Conservation (phyloP, 2,113 vertebrate species). For the Mobula birostris region DNA sequence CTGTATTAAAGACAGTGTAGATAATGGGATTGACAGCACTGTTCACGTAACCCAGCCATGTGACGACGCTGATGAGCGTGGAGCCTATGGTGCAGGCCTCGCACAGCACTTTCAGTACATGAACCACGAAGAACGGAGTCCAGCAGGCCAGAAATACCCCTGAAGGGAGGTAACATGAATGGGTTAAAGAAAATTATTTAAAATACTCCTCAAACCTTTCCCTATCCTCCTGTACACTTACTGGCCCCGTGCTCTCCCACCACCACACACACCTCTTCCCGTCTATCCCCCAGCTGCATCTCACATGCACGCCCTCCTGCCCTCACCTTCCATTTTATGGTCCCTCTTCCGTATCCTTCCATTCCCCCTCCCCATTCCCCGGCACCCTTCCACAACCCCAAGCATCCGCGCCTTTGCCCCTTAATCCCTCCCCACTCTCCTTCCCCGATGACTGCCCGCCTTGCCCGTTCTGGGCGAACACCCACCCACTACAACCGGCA, state of each 20-base stretch:
- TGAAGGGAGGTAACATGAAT: slow-evolving; percentile 39
- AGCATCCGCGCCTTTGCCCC: background rate
- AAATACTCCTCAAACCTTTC: no score
- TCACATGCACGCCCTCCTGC: background rate
- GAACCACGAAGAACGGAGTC: slow-evolving; percentile 64
- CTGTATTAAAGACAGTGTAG: slow-evolving; percentile 60
- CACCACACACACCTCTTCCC: background rate
- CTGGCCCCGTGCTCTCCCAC: background rate
- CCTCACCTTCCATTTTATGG: no score
- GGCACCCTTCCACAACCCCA: background rate
- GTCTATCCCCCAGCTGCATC: background rate
- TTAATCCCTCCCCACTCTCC: background rate
- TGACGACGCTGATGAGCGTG: slow-evolving; percentile 59
- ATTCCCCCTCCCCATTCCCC: no score
- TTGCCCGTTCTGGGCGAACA: background rate
- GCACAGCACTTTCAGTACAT: slow-evolving; percentile 58
- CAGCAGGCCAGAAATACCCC: slow-evolving; percentile 63
- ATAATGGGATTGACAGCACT: slow-evolving; percentile 53
- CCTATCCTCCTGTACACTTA: background rate
- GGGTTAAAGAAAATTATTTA: background rate
- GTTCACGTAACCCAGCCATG: slow-evolving; percentile 58
- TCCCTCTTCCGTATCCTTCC: no score
- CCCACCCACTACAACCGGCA: slow-evolving; percentile 60
- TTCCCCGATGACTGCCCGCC: background rate
- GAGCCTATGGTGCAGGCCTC: slow-evolving; percentile 52